Evolutionary conservation across 2,797 vertebrate species (phyloP).

Genomic region (Rousettus madagascariensis): DNA sequence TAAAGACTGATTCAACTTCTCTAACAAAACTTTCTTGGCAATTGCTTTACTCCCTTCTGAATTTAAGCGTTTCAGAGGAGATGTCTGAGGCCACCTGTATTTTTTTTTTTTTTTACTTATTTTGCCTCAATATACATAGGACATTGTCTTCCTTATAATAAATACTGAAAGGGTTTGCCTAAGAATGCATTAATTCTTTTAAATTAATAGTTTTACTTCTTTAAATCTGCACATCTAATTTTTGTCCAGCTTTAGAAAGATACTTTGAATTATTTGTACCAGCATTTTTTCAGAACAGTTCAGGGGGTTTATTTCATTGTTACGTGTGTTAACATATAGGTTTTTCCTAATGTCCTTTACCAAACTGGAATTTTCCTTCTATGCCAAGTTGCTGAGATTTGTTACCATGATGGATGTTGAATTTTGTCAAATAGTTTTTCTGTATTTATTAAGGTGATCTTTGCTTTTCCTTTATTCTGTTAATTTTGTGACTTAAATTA

Average conservation of each 20-base stretch:
- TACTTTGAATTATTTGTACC: background rate
- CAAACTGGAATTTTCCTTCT: background rate
- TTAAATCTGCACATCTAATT: background rate
- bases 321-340: background rate
- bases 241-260: background rate
- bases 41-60: background rate
- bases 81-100: background rate
- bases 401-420: background rate
- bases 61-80: constrained; percentile 50
- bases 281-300: background rate
- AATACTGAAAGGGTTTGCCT: background rate
- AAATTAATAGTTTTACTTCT: background rate
- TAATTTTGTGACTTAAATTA: background rate
- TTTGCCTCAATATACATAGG: background rate
- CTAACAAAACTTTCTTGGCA: background rate
- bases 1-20: background rate
- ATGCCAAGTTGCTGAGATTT: background rate
- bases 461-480: background rate
- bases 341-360: background rate
- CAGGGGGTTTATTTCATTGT: background rate
- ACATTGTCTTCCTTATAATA: background rate
- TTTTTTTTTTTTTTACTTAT: background rate
- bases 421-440: background rate
- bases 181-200: background rate
- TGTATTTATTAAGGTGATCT: background rate